Base-by-base conservation (phyloP, 2,797 vertebrate genomes). In the Monodelphis domestica region DNA sequence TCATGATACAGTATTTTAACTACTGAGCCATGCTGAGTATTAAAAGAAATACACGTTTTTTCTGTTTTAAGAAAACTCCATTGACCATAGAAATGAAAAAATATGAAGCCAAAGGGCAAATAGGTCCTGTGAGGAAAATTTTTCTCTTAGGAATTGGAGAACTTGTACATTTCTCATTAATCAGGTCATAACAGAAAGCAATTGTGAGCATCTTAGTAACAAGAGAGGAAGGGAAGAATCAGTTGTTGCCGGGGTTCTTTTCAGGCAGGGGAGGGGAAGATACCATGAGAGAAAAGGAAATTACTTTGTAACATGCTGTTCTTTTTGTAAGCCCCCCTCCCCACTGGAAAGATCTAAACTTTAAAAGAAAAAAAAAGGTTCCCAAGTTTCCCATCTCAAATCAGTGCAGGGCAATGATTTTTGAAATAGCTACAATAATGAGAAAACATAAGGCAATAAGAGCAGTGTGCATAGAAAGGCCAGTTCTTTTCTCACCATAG, bases 61-160 rank as follows among this genome's bases (percentile, higher is more conserved):
- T 95, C 95, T 70, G 96, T 94, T 94, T 96, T 96, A 95, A 96
- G 90, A 94, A 98, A 97, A 51, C 97, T 96, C 95, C 97, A 95
- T 96, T 30, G 7, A 95, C 97, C 96, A 96, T 97, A 97, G 96
- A 94, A 97, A 97, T 96, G 95, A 96, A 97, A 95, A 78, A 84
- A 78, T 21, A 84, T 38, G 24, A 50, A 84, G 38, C 38, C 38
- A 45, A 78, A 26, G 38, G 70, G 21, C 26, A 12, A 17, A 45
- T 38, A 24, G n/a, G 70, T 7, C 21, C 70, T 26, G 38, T 45
- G 24, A 84, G 95, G 96, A 96, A 97, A 96, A 51, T 33, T 89
- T 94, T 97, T 96, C 96, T 94, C 50, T 15, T 91, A 92, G 97
- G 96, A 97, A 96, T 96, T 94, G 51, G 52, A 51, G 90, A 97